phyloP scores from a whole-genome alignment of 2,797 vertebrate species.

The Chelon auratus region DNA sequence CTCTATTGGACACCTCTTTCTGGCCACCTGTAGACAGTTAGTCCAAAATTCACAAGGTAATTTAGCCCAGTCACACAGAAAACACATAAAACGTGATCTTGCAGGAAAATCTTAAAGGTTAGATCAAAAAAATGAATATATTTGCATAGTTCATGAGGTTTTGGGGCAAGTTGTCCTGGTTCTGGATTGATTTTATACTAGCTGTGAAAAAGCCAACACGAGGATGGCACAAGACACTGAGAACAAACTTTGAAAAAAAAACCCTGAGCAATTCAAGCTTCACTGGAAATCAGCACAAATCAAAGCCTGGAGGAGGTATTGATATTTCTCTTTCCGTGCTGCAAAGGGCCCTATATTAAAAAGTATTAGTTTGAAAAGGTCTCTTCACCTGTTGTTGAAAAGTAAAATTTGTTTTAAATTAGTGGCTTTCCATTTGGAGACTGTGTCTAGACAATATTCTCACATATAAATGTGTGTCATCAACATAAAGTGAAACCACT shows the following conservation, averaged over 20 bases:
- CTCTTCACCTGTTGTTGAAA: slow-evolving; percentile 11
- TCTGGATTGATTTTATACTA: not conserved
- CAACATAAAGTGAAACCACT: not conserved
- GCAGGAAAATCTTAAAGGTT: too few species aligned
- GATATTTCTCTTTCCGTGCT: not conserved
- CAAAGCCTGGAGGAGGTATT: not conserved
- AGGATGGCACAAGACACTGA: not conserved
- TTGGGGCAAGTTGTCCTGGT: not conserved
- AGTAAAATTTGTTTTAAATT: not conserved
- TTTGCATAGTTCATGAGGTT: not conserved
- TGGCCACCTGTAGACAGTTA: not conserved
- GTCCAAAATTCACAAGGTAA: not conserved
- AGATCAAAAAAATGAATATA: too few species aligned
- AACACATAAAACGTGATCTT: not conserved
- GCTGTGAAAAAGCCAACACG: not conserved
- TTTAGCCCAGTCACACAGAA: too few species aligned
- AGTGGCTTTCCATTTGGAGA: slow-evolving; percentile 29
- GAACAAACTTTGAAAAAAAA: not conserved
- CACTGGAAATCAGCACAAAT: not conserved
- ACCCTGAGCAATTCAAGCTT: not conserved
- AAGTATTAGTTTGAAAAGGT: slow-evolving; percentile 38
- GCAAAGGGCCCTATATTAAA: slow-evolving; percentile 6
- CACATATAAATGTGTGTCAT: too few species aligned
- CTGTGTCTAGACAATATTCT: not conserved
- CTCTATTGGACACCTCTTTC: not conserved